Evolutionary conservation across 2,113 vertebrate genomes (phyloP).

Genomic region (Vulpes vulpes): DNA sequence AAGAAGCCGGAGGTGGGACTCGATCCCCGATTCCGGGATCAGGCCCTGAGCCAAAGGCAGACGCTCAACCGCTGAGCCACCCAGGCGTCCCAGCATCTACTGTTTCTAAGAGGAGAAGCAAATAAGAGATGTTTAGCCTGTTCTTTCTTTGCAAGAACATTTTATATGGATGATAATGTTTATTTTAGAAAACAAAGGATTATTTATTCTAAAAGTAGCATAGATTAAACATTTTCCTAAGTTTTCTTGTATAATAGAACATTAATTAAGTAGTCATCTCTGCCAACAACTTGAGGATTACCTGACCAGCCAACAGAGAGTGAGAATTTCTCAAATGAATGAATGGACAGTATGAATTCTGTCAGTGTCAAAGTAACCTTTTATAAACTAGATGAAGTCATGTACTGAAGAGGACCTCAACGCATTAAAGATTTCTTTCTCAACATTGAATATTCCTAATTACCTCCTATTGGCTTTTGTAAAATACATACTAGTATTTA

Average conservation of each 20-base stretch:
- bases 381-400: neutral
- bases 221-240: neutral
- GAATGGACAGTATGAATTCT: neutral
- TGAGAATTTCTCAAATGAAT: neutral
- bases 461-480: neutral
- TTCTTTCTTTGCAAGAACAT: neutral
- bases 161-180: neutral
- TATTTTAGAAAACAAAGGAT: constrained; percentile 8
- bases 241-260: neutral
- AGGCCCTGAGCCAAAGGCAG: too few relatives aligned
- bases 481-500: neutral
- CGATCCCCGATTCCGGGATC: too few relatives aligned
- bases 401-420: neutral
- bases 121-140: neutral
- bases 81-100: too few relatives aligned
- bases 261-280: neutral
- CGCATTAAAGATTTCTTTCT: neutral
- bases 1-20: too few relatives aligned
- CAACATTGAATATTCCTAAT: neutral
- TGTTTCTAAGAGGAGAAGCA: neutral
- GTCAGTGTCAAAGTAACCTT: neutral
- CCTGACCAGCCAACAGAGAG: neutral
- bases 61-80: too few relatives aligned
- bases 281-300: neutral
- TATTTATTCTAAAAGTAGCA: neutral